Evolutionary conservation across 1,140 invertebrate species (phyloP), one percentile per base, ranked within the genome.

Genomic region (Samia ricini): DNA sequence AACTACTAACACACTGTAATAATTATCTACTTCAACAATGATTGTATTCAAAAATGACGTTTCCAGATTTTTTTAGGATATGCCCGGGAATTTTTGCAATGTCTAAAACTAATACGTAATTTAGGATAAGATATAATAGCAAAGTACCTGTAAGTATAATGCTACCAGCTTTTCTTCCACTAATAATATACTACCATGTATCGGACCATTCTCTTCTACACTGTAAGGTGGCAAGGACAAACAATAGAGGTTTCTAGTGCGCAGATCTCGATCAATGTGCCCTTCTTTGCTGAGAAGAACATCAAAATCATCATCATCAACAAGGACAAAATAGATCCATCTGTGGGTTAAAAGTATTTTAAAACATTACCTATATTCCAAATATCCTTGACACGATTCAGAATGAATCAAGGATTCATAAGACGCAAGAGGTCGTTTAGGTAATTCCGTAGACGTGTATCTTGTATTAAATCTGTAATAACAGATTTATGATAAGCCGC

Each of bases 131-230:
- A n/a, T n/a, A n/a, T n/a, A n/a, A n/a, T n/a, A 51, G 10, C 21
- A 33, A 56, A 60, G 36, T 26, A 80, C 85, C 82, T 86, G 76
- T 61, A 82, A 76, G 58, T 85, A 85, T 12, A 86, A 50, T 1
- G 76, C 85, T 54, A 82, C 72, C 19, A 88, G 66, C 68, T 86
- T 86, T 18, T 74, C 83, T 20, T 72, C 82, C 55, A 78, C 64
- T 36, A 88, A 49, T 15, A 88, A 68, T 24, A 88, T 18, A 33
- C 77, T 68, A 6, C 85, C 85, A 49, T 84, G 83, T 1, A 79
- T 56, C 3, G 77, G 68, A 50, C 84, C 79, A n/a, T 69, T 69
- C 7, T 76, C 72, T 64, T 85, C 81, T 0, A 68, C 71, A 15
- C 52, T 49, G 33, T 82, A 82, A 2, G 71, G 64, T 6, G 79